These are phyloP conservation scores for Eupithecia abbreviata DNA, from an alignment of 2,888 invertebrate genomes.

Conservation along the genomic window DNA sequence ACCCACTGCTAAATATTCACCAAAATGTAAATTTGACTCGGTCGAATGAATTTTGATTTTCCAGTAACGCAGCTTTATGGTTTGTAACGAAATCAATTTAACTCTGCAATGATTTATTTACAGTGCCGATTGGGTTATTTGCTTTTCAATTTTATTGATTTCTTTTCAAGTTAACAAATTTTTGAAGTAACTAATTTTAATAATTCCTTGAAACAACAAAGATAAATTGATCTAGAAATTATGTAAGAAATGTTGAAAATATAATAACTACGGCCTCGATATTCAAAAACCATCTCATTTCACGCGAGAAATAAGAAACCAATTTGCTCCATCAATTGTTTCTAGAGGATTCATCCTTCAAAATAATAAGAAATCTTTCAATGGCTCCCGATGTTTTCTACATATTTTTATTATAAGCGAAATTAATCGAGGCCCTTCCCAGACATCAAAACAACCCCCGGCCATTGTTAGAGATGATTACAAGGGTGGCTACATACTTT, in stretches of 20 bases:
- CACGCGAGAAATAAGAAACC: constrained; percentile 10
- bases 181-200: neutral
- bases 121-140: constrained; percentile 33
- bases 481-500: constrained; percentile 66
- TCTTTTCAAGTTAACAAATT: neutral
- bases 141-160: constrained; percentile 14
- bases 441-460: constrained; percentile 77
- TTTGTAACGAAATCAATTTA: constrained; percentile 55
- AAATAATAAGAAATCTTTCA: constrained; percentile 46
- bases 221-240: neutral
- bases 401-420: constrained; percentile 71
- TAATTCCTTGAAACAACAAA: neutral
- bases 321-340: constrained; percentile 29
- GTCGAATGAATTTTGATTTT: constrained; percentile 51
- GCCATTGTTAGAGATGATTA: constrained; percentile 79
- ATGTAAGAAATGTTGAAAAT: neutral
- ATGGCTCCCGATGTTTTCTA: constrained; percentile 57
- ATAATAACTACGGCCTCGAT: neutral
- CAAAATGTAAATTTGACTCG: constrained; percentile 54
- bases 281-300: neutral
- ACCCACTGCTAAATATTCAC: constrained; percentile 51
- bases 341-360: constrained; percentile 22
- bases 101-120: constrained; percentile 48
- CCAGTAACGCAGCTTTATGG: constrained; percentile 51
- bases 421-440: constrained; percentile 77